These are phyloP conservation scores for Rhincodon typus DNA, from an alignment of 2,797 vertebrate species.

Conservation along the genomic window DNA sequence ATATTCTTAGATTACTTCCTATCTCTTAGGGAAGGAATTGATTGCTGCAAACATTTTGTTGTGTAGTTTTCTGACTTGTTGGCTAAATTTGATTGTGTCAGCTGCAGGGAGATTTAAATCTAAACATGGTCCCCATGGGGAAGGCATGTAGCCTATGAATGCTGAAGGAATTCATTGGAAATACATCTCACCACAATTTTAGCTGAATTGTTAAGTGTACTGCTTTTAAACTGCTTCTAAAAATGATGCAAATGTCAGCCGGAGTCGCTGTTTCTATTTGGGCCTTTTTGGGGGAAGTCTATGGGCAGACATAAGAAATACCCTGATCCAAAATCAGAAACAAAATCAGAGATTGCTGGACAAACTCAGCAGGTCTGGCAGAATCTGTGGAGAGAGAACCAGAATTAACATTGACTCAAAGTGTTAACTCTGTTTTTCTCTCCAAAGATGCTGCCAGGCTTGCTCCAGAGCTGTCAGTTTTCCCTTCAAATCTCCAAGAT, in stretches of 20 bases:
- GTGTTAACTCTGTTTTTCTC: too few relatives aligned
- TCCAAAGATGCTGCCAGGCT: too few relatives aligned
- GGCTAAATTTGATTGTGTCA: background rate
- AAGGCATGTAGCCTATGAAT: background rate
- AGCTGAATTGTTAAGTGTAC: background rate
- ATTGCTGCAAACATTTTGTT: background rate
- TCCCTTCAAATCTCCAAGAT: too few relatives aligned
- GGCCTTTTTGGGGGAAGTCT: background rate
- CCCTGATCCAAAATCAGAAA: background rate
- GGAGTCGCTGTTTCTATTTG: background rate
- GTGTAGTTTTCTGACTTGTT: background rate
- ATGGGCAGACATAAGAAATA: background rate
- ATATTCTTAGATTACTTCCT: slow-evolving; percentile 7
- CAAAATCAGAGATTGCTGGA: background rate
- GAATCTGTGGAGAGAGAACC: too few relatives aligned
- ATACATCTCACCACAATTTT: background rate
- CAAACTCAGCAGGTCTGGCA: too few relatives aligned
- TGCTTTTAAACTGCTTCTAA: background rate
- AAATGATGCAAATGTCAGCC: background rate
- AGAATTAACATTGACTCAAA: too few relatives aligned
- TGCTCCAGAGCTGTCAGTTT: too few relatives aligned
- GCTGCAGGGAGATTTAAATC: background rate
- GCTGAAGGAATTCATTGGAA: background rate
- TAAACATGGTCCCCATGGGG: background rate
- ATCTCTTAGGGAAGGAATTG: background rate